A percentile compares a stretch with the other conserved stretches of the same genome.
Conservation (phyloP, 2,113 vertebrate species). For the Peromyscus polionotus region DNA sequence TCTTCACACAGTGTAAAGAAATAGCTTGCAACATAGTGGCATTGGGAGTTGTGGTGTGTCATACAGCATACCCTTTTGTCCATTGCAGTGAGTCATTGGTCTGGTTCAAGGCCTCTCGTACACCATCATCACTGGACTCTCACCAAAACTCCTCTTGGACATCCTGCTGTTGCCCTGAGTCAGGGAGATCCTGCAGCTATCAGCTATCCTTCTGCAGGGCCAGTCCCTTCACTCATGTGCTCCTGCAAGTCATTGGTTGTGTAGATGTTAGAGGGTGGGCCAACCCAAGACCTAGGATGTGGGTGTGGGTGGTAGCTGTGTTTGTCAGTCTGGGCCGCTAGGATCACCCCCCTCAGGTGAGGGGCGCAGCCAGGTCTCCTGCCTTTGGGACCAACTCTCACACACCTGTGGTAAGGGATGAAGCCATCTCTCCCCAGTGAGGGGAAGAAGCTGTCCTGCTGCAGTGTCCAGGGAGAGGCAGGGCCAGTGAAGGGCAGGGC, state of each 20-base stretch:
- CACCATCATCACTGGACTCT: background rate
- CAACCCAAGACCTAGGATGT: background rate
- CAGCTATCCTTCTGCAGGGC: background rate
- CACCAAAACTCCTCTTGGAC: background rate
- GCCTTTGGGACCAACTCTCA: background rate
- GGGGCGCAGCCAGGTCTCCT: background rate
- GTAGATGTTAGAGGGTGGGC: background rate
- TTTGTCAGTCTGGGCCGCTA: background rate
- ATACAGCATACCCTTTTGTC: background rate
- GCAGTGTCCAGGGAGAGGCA: background rate
- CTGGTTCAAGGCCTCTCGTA: background rate
- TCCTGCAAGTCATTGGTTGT: background rate
- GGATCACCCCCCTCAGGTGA: background rate
- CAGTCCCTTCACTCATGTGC: background rate
- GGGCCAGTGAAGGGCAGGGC: background rate
- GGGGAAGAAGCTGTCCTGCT: background rate
- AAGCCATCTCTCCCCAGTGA: fast-evolving
- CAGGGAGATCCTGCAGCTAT: background rate
- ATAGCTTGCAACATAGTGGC: background rate
- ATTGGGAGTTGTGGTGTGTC: background rate
- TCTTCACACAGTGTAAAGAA: background rate
- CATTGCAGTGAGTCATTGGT: background rate
- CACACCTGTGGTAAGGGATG: background rate
- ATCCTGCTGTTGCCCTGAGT: background rate
- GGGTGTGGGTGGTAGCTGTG: background rate